phyloP scores from a whole-genome alignment of 2,888 invertebrate genomes.

The Chalcis sispes region DNA sequence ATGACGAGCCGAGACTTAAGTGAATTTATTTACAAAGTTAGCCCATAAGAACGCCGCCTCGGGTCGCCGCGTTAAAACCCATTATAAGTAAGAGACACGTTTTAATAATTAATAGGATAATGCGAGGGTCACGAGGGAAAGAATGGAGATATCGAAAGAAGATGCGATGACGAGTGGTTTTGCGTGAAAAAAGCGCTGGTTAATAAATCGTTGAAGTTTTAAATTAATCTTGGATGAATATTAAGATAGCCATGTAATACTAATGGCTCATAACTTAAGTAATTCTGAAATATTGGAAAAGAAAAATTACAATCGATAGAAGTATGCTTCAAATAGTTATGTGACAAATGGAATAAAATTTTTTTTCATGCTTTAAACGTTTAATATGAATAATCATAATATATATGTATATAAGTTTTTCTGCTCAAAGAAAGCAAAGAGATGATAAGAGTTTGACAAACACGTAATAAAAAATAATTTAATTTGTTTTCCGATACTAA shows the following conservation, averaged over 20 bases:
- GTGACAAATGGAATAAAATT: too few species aligned
- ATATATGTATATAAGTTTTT: too few species aligned
- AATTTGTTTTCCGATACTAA: too few species aligned
- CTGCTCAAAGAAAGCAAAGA: too few species aligned
- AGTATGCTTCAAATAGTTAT: too few species aligned
- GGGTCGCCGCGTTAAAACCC: constrained; percentile 27
- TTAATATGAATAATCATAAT: too few species aligned
- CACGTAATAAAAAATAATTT: too few species aligned
- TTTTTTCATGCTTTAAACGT: too few species aligned
- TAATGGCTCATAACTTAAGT: background rate
- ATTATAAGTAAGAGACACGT: constrained; percentile 49
- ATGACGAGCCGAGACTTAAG: constrained; percentile 34
- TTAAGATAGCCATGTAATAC: constrained; percentile 6
- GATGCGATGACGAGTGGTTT: background rate
- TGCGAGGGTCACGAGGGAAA: background rate
- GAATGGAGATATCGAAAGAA: background rate
- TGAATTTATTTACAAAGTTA: constrained; percentile 49
- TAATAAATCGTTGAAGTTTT: constrained; percentile 28
- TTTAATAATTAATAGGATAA: constrained; percentile 49
- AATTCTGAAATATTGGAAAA: too few species aligned
- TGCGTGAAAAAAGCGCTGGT: constrained; percentile 17
- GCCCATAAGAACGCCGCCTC: constrained; percentile 37
- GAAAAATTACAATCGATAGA: too few species aligned
- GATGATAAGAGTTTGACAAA: too few species aligned
- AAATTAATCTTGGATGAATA: constrained; percentile 1